Evolutionary conservation across 2,888 invertebrate genomes (phyloP).

Genomic region (Mythimna vitellina): DNA sequence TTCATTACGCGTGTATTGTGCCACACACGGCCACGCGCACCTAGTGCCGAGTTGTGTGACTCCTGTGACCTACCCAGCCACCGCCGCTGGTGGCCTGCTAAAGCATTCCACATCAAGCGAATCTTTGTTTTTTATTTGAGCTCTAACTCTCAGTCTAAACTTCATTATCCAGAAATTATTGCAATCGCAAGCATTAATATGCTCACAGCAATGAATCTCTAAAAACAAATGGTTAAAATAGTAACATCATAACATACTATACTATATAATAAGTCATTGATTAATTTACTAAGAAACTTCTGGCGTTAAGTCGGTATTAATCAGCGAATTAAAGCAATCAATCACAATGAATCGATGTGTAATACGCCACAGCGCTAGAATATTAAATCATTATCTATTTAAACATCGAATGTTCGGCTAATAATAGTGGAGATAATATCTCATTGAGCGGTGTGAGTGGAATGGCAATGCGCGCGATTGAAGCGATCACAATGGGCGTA

Average conservation of each 20-base stretch:
- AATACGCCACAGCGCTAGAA: slow-evolving; percentile 67
- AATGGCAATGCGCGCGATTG: slow-evolving; percentile 81
- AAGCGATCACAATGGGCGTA: slow-evolving; percentile 86
- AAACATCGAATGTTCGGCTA: slow-evolving; percentile 79
- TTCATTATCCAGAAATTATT: slow-evolving; percentile 37
- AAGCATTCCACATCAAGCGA: slow-evolving; percentile 71
- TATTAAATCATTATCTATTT: slow-evolving; percentile 82
- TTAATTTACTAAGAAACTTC: slow-evolving; percentile 66
- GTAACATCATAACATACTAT: slow-evolving; percentile 11
- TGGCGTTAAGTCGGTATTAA: slow-evolving; percentile 73
- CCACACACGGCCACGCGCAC: slow-evolving; percentile 75
- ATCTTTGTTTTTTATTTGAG: slow-evolving; percentile 69
- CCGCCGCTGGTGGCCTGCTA: slow-evolving; percentile 78
- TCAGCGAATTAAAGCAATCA: slow-evolving; percentile 78
- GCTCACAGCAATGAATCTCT: slow-evolving; percentile 37
- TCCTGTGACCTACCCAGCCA: slow-evolving; percentile 75
- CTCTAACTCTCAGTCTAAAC: slow-evolving; percentile 52
- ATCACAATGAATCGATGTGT: slow-evolving; percentile 80
- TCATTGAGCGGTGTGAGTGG: slow-evolving; percentile 79
- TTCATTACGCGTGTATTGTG: slow-evolving; percentile 91
- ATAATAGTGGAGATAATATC: slow-evolving; percentile 85
- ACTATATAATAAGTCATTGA: slow-evolving; percentile 41
- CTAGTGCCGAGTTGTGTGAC: slow-evolving; percentile 73
- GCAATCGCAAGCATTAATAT: slow-evolving; percentile 11
- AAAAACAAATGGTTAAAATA: slow-evolving; percentile 12